Conservation (phyloP, 2,797 vertebrate species). For the Discoglossus pictus region DNA sequence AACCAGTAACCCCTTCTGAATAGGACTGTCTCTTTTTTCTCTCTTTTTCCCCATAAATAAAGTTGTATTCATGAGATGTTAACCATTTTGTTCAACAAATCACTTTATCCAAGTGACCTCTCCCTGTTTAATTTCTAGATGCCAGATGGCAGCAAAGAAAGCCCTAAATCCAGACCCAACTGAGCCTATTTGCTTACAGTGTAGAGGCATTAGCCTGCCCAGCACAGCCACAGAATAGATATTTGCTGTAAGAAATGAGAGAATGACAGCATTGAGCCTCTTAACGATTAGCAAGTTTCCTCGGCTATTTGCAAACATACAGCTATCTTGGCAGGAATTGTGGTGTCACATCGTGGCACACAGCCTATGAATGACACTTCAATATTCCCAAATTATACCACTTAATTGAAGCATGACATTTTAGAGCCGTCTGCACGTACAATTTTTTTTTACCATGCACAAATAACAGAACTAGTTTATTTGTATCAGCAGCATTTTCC, state of each 20-base stretch:
- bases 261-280: conserved; percentile 35
- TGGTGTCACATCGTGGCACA: conserved; percentile 7
- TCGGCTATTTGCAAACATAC: conserved; percentile 26
- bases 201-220: conserved; percentile 57
- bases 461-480: too few species aligned
- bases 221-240: conserved; percentile 62
- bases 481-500: background rate
- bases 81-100: conserved; percentile 76
- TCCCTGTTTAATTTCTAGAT: conserved; percentile 68
- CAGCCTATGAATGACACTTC: conserved; percentile 5
- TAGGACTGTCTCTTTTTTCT: conserved; percentile 63
- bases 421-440: background rate
- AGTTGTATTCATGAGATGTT: conserved; percentile 90
- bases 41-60: conserved; percentile 50
- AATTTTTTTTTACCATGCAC: too few species aligned
- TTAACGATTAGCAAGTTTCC: conserved; percentile 41
- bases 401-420: conserved; percentile 9
- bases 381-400: conserved; percentile 12
- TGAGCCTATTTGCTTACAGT: conserved; percentile 63
- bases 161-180: conserved; percentile 58
- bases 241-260: conserved; percentile 44
- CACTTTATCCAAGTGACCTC: conserved; percentile 71
- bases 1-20: conserved; percentile 48
- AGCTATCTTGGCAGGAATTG: conserved; percentile 20
- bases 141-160: conserved; percentile 84